These are phyloP conservation scores for Micoletzkya japonica DNA, from an alignment of 2,888 invertebrate genomes.

Conservation along the genomic window DNA sequence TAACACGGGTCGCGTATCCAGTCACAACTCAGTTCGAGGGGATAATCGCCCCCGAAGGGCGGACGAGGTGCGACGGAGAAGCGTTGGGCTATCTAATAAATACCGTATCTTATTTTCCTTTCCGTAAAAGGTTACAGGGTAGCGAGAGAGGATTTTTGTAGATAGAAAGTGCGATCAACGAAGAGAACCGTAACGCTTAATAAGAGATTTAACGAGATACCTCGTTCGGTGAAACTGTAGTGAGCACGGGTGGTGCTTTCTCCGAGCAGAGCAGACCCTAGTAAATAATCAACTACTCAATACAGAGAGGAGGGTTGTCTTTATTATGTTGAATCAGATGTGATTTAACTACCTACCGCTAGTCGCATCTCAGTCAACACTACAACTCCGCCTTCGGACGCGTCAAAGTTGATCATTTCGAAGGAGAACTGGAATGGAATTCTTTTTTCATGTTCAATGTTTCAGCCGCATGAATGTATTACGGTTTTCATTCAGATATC, in stretches of 20 bases:
- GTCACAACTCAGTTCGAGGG: slow-evolving; percentile 49
- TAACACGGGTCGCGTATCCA: slow-evolving; percentile 59
- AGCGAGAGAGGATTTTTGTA: neutral
- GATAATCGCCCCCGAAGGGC: slow-evolving; percentile 35
- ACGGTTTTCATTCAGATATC: too few species aligned
- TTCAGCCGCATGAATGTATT: neutral
- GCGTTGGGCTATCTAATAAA: slow-evolving; percentile 38
- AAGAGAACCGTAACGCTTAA: neutral
- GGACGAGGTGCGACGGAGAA: slow-evolving; percentile 37
- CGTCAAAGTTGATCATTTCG: slow-evolving; percentile 57
- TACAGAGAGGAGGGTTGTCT: neutral
- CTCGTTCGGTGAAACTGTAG: slow-evolving; percentile 45
- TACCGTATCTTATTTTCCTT: too few species aligned
- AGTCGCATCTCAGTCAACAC: slow-evolving; percentile 42
- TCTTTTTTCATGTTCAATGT: neutral
- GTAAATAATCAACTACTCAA: neutral
- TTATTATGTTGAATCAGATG: neutral
- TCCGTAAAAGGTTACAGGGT: neutral
- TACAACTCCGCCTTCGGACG: slow-evolving; percentile 47
- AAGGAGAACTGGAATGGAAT: slow-evolving; percentile 53
- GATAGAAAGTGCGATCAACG: neutral
- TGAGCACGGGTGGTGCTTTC: slow-evolving; percentile 43
- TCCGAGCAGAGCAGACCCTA: slow-evolving; percentile 46
- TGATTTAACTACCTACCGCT: neutral
- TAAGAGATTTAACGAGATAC: slow-evolving; percentile 24